Percentiles rank a stretch among this genome's conserved stretches.
Evolutionary conservation across 1,140 invertebrate species (phyloP).

Genomic region (Caerostris extrusa): DNA sequence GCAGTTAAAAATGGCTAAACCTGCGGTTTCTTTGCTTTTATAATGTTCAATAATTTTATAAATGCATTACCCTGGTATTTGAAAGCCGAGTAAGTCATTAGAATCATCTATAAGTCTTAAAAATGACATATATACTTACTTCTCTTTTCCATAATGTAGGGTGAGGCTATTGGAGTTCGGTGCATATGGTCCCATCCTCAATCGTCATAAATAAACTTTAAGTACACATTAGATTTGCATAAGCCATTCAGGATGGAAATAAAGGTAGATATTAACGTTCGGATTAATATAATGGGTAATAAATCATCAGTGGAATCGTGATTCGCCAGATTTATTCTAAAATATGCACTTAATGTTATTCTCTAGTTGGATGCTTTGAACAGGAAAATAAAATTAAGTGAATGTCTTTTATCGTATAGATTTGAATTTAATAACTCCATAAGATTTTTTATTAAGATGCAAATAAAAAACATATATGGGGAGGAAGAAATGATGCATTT

Average conservation of each 20-base stretch:
- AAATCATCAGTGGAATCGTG: not conserved
- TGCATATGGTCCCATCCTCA: not conserved
- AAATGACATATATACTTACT: not conserved
- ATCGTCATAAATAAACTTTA: conserved; percentile 19
- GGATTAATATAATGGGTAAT: conserved; percentile 12
- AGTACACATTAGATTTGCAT: conserved; percentile 22
- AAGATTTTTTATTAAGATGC: not conserved
- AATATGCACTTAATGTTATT: not conserved
- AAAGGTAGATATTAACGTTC: conserved; percentile 18
- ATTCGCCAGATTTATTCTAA: not conserved
- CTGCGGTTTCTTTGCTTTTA: too few species aligned
- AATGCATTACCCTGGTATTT: not conserved
- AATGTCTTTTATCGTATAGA: not conserved
- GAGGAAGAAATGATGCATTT: not conserved
- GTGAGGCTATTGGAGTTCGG: not conserved
- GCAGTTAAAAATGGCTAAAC: too few species aligned
- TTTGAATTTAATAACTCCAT: not conserved
- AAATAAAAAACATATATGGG: not conserved
- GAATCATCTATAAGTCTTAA: conserved; percentile 21
- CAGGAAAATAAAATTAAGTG: not conserved
- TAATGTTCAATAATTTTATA: not conserved
- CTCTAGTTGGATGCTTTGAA: not conserved
- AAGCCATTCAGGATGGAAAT: conserved; percentile 26
- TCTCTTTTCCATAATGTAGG: not conserved
- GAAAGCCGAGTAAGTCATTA: not conserved